Conservation (phyloP, 2,113 vertebrate genomes). For the Capreolus pygargus region DNA sequence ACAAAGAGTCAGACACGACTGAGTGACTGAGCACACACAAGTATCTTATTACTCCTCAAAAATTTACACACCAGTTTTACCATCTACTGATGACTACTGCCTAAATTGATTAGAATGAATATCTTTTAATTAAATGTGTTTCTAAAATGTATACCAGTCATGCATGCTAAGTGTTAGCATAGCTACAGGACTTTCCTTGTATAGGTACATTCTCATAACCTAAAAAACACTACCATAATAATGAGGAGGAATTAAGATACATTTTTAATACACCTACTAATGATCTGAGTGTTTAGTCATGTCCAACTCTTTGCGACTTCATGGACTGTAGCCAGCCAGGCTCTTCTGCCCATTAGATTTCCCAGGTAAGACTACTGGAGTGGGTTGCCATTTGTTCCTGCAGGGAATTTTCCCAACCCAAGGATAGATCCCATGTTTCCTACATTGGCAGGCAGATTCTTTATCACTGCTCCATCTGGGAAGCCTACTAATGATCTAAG, state of each 20-base stretch:
- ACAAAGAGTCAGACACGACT: background rate
- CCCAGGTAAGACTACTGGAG: background rate
- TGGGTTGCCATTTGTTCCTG: background rate
- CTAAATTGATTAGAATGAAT: conserved; percentile 21
- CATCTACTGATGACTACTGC: background rate
- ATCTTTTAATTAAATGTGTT: conserved; percentile 3
- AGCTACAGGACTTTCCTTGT: background rate
- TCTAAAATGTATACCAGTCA: background rate
- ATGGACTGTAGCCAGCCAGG: background rate
- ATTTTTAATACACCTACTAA: background rate
- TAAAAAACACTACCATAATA: background rate
- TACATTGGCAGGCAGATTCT: background rate
- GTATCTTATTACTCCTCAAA: background rate
- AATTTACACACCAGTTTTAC: background rate
- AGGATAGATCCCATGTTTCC: background rate
- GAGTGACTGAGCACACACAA: background rate
- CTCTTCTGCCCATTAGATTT: background rate
- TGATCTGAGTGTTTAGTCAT: background rate
- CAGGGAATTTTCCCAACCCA: background rate
- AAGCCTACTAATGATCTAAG: background rate
- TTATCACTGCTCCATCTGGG: background rate
- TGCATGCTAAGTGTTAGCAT: background rate
- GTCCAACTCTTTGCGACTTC: background rate
- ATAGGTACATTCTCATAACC: background rate
- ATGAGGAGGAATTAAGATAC: background rate